Percentiles rank a stretch among this genome's conserved stretches.
Conservation (phyloP, 2,888 invertebrate genomes). For the Phyto melanocephala region DNA sequence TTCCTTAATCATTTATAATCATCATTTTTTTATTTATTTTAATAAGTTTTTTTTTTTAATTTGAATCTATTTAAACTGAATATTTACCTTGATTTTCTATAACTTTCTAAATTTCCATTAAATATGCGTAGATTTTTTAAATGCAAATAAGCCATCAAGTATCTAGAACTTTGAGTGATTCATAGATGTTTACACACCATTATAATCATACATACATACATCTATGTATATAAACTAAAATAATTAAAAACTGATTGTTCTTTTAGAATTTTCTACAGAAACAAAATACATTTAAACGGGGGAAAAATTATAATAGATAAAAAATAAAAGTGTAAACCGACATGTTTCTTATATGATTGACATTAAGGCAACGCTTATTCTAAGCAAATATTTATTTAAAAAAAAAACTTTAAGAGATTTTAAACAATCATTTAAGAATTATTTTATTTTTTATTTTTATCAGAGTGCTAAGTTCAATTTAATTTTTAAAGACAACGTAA, state of each 20-base stretch:
- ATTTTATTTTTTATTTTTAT: too few species aligned
- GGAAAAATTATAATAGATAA: background rate
- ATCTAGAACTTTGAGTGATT: background rate
- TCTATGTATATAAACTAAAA: background rate
- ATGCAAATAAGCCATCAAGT: background rate
- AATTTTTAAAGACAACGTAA: too few species aligned
- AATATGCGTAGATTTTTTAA: background rate
- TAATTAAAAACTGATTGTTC: background rate
- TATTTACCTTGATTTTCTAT: background rate
- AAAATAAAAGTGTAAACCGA: background rate
- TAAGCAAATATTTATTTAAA: too few species aligned
- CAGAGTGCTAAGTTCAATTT: too few species aligned
- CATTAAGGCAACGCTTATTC: too few species aligned
- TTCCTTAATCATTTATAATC: background rate
- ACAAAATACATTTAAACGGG: background rate
- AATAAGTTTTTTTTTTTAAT: background rate
- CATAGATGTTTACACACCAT: background rate
- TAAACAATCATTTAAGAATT: too few species aligned
- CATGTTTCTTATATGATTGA: background rate
- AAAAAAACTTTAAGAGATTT: too few species aligned
- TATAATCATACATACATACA: background rate
- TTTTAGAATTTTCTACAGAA: background rate
- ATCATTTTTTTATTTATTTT: background rate
- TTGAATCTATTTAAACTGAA: too few species aligned
- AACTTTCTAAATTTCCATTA: constrained; percentile 1